phyloP scores from a whole-genome alignment of 2,888 invertebrate genomes.

The Phlogophora meticulosa region DNA sequence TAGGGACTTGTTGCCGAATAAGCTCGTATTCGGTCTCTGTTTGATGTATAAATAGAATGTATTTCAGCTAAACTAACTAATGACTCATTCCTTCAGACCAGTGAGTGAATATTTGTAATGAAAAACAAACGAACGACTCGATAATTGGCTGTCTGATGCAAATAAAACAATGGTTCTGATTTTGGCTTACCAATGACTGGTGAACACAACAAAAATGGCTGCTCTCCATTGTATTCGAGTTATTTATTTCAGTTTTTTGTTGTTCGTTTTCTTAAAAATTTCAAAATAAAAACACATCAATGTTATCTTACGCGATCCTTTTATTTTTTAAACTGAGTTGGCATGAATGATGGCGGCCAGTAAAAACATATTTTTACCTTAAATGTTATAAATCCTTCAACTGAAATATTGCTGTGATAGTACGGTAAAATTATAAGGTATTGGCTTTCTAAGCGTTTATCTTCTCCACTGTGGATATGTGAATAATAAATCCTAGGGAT shows the following conservation, averaged over 20 bases:
- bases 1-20: slow-evolving; percentile 11
- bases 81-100: slow-evolving; percentile 23
- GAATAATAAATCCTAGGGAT: neutral
- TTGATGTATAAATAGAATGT: slow-evolving; percentile 6
- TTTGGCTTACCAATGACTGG: slow-evolving; percentile 40
- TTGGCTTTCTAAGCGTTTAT: neutral
- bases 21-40: neutral
- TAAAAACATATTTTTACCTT: slow-evolving; percentile 7
- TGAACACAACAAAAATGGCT: slow-evolving; percentile 45
- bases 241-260: slow-evolving; percentile 47
- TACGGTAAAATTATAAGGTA: neutral
- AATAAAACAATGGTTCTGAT: slow-evolving; percentile 51
- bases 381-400: slow-evolving; percentile 13
- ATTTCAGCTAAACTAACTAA: slow-evolving; percentile 14
- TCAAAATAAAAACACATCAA: slow-evolving; percentile 16
- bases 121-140: slow-evolving; percentile 45
- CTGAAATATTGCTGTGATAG: slow-evolving; percentile 9
- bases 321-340: slow-evolving; percentile 23
- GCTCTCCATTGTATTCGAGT: slow-evolving; percentile 44
- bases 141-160: slow-evolving; percentile 54
- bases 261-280: slow-evolving; percentile 39
- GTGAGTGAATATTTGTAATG: slow-evolving; percentile 33
- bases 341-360: slow-evolving; percentile 2
- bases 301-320: slow-evolving; percentile 22
- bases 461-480: neutral